phyloP scores from a whole-genome alignment of 2,888 invertebrate species.

The Drosophila glabriapex region DNA sequence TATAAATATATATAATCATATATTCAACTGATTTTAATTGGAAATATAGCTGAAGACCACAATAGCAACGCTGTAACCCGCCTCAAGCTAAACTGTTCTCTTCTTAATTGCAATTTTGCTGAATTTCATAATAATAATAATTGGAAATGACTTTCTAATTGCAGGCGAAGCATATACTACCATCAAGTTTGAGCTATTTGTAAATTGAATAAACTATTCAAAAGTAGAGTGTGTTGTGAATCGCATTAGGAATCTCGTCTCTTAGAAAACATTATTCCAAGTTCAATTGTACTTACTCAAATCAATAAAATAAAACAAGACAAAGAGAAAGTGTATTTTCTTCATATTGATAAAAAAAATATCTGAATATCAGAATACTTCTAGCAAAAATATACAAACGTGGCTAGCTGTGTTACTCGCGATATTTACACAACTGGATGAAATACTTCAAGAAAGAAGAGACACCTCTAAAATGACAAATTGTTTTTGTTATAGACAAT shows the following conservation, averaged over 20 bases:
- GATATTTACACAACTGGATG: not conserved
- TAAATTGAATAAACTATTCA: not conserved
- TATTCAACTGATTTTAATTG: not conserved
- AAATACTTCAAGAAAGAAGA: not conserved
- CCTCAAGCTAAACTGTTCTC: not conserved
- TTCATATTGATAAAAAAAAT: not conserved
- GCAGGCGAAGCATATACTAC: not conserved
- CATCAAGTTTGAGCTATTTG: not conserved
- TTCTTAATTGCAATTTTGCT: not conserved
- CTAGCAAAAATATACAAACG: not conserved
- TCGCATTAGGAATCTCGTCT: not conserved
- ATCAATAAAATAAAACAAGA: not conserved
- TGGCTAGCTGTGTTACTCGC: not conserved
- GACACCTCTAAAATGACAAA: not conserved
- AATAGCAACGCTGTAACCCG: not conserved
- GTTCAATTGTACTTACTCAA: not conserved
- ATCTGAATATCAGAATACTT: not conserved
- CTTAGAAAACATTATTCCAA: not conserved
- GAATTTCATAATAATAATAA: not conserved
- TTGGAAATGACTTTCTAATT: not conserved
- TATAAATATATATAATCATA: conserved; percentile 1
- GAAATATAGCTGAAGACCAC: not conserved
- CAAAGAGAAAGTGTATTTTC: too few relatives aligned
- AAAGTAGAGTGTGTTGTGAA: not conserved
- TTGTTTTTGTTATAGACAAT: not conserved